A percentile compares a stretch with the other conserved stretches of the same genome.
Conservation (phyloP, 1,140 invertebrate species). For the Polyergus mexicanus region DNA sequence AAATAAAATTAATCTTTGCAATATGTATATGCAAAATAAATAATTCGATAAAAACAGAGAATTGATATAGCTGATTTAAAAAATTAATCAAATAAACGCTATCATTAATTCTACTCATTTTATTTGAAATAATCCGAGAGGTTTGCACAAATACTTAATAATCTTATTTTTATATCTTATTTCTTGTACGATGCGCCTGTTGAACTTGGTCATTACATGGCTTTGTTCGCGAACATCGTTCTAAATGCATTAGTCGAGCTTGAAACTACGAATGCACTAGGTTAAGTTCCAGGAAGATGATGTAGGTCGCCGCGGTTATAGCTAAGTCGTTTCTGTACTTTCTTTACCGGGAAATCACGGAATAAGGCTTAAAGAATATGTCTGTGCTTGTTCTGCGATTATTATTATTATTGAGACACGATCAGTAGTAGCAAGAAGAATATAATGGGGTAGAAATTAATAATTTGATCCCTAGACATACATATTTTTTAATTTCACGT, state of each 20-base stretch:
- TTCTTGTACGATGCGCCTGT: constrained; percentile 17
- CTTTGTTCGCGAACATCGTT: constrained; percentile 46
- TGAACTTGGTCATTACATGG: constrained; percentile 51
- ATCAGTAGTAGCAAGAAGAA: background rate
- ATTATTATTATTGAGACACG: background rate
- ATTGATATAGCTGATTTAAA: background rate
- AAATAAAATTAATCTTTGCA: background rate
- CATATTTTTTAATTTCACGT: background rate
- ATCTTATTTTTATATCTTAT: constrained; percentile 33
- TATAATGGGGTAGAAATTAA: constrained; percentile 1
- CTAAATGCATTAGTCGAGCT: constrained; percentile 4
- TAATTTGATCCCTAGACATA: background rate
- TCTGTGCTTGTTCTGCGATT: background rate
- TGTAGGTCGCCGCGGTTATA: constrained; percentile 69
- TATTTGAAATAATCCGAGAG: background rate
- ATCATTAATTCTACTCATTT: background rate
- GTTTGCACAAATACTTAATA: constrained; percentile 28
- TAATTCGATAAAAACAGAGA: background rate
- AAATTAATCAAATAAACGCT: background rate
- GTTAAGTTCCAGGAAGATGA: constrained; percentile 72
- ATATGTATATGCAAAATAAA: background rate
- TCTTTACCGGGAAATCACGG: constrained; percentile 65
- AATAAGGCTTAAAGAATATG: constrained; percentile 36
- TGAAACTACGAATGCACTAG: constrained; percentile 57
- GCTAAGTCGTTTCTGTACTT: constrained; percentile 61